These are phyloP conservation scores for Eristalis arbustorum DNA, from an alignment of 2,888 invertebrate species.

Conservation along the genomic window DNA sequence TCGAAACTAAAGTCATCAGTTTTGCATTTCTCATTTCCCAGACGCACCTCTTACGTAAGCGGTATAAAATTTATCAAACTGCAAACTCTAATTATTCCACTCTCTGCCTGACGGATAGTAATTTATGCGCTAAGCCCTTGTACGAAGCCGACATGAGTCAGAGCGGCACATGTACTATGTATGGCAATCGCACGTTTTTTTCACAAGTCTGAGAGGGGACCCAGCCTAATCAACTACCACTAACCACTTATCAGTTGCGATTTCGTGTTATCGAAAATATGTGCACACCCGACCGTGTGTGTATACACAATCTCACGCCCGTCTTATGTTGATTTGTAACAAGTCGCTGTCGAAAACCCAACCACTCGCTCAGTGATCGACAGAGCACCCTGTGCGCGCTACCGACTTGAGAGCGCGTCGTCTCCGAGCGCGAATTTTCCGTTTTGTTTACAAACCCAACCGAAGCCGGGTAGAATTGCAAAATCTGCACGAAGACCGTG, in stretches of 20 bases:
- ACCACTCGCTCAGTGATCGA: neutral
- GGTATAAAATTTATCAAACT: neutral
- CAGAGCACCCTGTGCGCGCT: neutral
- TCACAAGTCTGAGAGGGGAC: neutral
- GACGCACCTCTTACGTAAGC: neutral
- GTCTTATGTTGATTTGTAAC: neutral
- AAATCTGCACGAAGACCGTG: neutral
- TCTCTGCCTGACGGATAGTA: neutral
- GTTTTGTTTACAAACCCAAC: constrained; percentile 2
- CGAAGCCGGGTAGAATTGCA: neutral
- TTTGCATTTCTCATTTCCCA: neutral
- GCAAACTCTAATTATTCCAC: neutral
- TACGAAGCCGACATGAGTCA: neutral
- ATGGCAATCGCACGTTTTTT: neutral
- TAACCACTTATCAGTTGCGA: constrained; percentile 3
- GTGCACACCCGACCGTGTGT: neutral
- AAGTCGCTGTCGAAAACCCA: neutral
- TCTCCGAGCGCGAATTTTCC: neutral
- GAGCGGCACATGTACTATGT: constrained; percentile 2
- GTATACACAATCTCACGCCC: neutral
- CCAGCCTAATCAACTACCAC: neutral
- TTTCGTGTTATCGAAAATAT: constrained; percentile 20
- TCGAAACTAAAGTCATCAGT: no score
- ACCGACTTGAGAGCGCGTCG: neutral
- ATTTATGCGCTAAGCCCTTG: neutral